Evolutionary conservation across 2,113 vertebrate species (phyloP).

Genomic region (Sprattus sprattus): DNA sequence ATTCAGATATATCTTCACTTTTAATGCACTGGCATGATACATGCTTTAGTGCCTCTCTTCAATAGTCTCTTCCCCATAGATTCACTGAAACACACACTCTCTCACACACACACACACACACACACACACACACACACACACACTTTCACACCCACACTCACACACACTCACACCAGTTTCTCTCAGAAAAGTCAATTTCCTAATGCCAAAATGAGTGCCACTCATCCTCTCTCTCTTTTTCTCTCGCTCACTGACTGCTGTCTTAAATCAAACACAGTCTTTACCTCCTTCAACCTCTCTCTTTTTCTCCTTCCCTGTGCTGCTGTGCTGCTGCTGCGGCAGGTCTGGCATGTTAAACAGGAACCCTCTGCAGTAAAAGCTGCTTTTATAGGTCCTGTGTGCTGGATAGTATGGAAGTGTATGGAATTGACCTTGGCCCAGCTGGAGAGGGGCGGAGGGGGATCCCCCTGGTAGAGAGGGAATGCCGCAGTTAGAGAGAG

Average conservation of each 20-base stretch:
- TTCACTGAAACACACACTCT: background rate
- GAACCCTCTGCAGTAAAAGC: constrained; percentile 10
- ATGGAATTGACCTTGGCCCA: constrained; percentile 4
- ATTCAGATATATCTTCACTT: background rate
- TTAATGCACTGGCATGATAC: background rate
- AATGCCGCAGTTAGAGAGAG: background rate
- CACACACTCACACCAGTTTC: background rate
- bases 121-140: background rate
- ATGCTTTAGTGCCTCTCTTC: too few relatives aligned
- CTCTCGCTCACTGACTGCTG: background rate
- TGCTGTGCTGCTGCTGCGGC: background rate
- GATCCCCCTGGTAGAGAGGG: background rate
- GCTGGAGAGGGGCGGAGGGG: background rate
- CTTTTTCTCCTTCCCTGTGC: background rate
- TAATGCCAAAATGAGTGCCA: background rate
- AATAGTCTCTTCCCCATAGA: background rate
- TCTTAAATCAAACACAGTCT: background rate
- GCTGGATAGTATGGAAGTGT: background rate
- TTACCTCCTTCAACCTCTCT: background rate
- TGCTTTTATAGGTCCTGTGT: background rate
- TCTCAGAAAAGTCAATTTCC: background rate
- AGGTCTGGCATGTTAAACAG: constrained; percentile 16
- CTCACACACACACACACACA: background rate
- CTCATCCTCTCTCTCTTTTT: background rate
- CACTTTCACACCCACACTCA: background rate